Base-by-base conservation (phyloP, 1,140 invertebrate genomes). In the Delia radicum region DNA sequence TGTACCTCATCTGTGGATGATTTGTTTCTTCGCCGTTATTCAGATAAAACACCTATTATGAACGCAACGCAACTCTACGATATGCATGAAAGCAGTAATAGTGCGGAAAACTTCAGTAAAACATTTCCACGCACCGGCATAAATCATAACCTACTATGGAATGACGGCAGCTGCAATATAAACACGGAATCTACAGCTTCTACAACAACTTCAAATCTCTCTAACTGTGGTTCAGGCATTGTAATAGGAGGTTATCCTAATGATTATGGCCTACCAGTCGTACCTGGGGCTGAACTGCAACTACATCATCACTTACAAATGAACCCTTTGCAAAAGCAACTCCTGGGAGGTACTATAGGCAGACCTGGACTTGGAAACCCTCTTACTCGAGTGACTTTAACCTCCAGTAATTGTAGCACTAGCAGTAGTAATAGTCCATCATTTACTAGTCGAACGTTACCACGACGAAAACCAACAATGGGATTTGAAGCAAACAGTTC, bases 261-360 rank as follows among this genome's bases (percentile, higher is more conserved):
- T 10, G 94, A 95, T 85, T 95, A 95, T 79, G 92, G 93, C 7
- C 87, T 94, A 79, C 93, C 93, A 0, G 90, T 94, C 78, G 88
- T 90, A 33, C 87, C 88, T 8, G 82, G 86, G 3, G 82, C 85
- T 2, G 85, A 86, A 77, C 82, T 85, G 55, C 82, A 84, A 72
- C 84, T 84, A 48, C 82, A 86, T 75, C 84, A 86, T 79, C 82
- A 82, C 55, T 75, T 81, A 76, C 82, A 83, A 73, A 81, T 81
- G 79, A 81, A 87, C 81, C 82, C 80, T 21, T 67, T 85, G 76
- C 81, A 83, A 28, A 83, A 85, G 63, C 83, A 84, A 73, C 81
- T 83, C 63, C 75, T 84, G 26, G 65, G 65, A 28, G 65, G 65
- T 21, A 69, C 65, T 10, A 12, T 69, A 18, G 65, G 65, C 3